These are phyloP conservation scores for Orchestia grillus DNA, from an alignment of 1,140 invertebrate genomes.

Conservation along the genomic window DNA sequence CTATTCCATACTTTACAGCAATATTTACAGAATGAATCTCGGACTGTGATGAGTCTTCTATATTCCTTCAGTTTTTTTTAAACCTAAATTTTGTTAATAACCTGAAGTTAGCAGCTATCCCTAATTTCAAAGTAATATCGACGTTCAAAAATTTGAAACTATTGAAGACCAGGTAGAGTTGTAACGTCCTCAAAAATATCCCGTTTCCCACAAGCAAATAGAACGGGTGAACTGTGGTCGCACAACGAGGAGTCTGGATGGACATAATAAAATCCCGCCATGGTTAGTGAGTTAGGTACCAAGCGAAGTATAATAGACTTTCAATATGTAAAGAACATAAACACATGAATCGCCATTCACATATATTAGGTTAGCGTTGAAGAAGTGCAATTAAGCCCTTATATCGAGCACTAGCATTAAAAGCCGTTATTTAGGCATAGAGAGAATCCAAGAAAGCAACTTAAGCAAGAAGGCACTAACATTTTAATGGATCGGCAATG, in stretches of 20 bases:
- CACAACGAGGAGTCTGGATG: background rate
- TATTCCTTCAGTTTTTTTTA: background rate
- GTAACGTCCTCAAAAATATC: background rate
- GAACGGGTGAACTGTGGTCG: background rate
- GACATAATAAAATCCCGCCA: background rate
- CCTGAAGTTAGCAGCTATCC: background rate
- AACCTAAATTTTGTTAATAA: background rate
- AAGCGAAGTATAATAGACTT: background rate
- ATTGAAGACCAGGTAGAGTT: background rate
- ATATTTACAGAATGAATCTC: constrained; percentile 15
- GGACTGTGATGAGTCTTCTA: background rate
- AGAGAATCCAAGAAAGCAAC: background rate
- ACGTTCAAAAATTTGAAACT: background rate
- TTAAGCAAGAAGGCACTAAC: constrained; percentile 48
- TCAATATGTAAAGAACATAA: background rate
- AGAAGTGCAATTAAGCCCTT: background rate
- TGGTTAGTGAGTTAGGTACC: background rate
- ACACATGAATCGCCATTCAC: background rate
- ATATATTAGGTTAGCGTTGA: background rate
- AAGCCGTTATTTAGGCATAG: background rate
- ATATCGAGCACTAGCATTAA: background rate
- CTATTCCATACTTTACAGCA: background rate
- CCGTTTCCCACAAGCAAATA: background rate
- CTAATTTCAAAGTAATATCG: background rate
- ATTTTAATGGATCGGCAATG: constrained; percentile 37